Evolutionary conservation across 2,113 vertebrate genomes (phyloP).

Genomic region (Vulpes lagopus): DNA sequence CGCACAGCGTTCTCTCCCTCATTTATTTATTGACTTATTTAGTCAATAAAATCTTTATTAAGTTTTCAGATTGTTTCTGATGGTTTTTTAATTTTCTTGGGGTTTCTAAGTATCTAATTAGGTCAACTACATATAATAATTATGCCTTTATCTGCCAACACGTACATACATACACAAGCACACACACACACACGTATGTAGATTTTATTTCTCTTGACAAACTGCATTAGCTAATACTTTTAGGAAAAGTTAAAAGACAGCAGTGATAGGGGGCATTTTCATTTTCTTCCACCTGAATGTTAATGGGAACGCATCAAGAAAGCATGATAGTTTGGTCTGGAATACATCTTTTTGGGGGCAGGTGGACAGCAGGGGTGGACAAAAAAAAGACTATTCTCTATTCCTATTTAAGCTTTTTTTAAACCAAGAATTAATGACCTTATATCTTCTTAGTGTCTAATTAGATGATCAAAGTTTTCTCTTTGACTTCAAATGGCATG

Average conservation of each 20-base stretch:
- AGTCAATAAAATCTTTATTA: background rate
- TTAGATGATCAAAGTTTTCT: conserved; percentile 24
- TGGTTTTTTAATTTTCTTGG: background rate
- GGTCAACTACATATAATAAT: background rate
- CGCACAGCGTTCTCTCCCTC: background rate
- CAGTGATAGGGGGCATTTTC: background rate
- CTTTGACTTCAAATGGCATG: conserved; percentile 22
- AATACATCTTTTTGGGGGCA: background rate
- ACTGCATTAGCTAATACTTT: background rate
- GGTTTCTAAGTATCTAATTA: background rate
- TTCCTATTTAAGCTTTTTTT: background rate
- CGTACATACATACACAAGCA: background rate
- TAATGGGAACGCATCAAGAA: background rate
- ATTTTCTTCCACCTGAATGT: background rate
- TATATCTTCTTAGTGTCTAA: conserved; percentile 23
- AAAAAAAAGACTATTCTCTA: background rate
- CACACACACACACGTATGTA: background rate
- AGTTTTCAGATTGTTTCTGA: conserved; percentile 23
- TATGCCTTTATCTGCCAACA: background rate
- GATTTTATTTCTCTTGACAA: conserved; percentile 12
- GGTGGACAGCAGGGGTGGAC: no score
- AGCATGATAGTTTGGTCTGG: background rate
- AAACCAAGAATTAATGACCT: background rate
- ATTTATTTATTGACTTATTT: background rate
- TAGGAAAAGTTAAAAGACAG: background rate